Conservation (phyloP, 2,797 vertebrate genomes). For the Chaenodraco wilsoni region DNA sequence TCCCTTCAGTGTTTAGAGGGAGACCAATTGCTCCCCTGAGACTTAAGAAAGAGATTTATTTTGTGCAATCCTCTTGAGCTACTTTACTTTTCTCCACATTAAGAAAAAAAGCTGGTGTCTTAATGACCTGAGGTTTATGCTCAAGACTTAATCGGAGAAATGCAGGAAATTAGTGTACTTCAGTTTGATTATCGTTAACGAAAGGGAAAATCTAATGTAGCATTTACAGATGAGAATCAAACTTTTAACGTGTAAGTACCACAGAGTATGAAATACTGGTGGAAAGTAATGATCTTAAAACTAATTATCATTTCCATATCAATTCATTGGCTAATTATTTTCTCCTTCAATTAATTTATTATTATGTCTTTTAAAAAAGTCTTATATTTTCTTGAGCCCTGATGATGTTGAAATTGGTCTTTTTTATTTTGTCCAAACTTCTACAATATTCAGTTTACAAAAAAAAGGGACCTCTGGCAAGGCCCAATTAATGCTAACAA, state of each 20-base stretch:
- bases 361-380: not conserved
- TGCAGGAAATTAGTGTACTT: not conserved
- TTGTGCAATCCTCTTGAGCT: constrained; percentile 73
- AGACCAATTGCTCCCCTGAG: constrained; percentile 69
- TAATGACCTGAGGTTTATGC: constrained; percentile 19
- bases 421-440: not conserved
- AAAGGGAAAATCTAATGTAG: not conserved
- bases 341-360: not conserved
- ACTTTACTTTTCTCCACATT: constrained; percentile 60
- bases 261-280: not conserved
- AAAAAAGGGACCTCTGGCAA: too few species aligned
- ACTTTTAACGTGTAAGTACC: not conserved
- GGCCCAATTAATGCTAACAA: too few species aligned
- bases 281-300: not conserved
- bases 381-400: not conserved
- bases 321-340: not conserved
- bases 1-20: constrained; percentile 55
- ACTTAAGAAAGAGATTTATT: constrained; percentile 65
- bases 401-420: not conserved
- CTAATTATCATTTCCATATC: not conserved
- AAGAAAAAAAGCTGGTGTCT: constrained; percentile 43
- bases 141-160: not conserved
- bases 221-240: not conserved
- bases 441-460: not conserved
- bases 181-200: not conserved